Conservation (phyloP, 2,888 invertebrate genomes). For the Leucophenga maculata region DNA sequence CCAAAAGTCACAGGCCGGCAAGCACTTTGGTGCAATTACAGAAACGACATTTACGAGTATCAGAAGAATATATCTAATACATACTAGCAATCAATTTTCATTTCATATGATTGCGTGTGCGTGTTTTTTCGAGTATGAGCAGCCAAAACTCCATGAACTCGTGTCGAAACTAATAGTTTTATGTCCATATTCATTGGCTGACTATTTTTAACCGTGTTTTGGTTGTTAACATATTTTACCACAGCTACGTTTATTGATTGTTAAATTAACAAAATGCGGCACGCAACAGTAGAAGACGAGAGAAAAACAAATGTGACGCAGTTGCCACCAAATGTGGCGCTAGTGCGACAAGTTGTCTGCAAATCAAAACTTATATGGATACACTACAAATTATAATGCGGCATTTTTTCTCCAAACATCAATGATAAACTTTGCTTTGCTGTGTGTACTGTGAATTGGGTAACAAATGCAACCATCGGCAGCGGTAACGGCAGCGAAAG, state of each 20-base stretch:
- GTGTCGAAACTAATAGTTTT: conserved; percentile 7
- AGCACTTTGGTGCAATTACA: too few relatives aligned
- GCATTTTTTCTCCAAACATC: neutral
- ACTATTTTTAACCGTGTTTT: neutral
- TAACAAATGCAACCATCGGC: neutral
- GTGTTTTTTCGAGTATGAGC: too few relatives aligned
- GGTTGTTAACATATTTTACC: conserved; percentile 24
- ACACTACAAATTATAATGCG: conserved; percentile 23
- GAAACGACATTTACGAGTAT: too few relatives aligned
- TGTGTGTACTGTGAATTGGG: conserved; percentile 7
- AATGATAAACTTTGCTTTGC: too few relatives aligned
- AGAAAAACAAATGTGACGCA: conserved; percentile 13
- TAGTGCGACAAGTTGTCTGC: conserved; percentile 16
- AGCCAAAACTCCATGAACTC: too few relatives aligned
- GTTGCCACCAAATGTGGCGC: conserved; percentile 26
- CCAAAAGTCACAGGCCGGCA: too few relatives aligned
- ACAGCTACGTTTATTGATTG: conserved; percentile 13
- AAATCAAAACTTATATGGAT: conserved; percentile 23
- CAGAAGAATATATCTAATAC: too few relatives aligned
- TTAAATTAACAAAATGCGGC: conserved; percentile 11
- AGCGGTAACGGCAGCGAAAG: conserved; percentile 24
- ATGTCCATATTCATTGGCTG: too few relatives aligned
- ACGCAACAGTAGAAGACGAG: conserved; percentile 3
- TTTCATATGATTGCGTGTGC: too few relatives aligned
- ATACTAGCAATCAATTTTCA: too few relatives aligned